Percentiles rank a stretch among this genome's conserved stretches.
Evolutionary conservation across 2,888 invertebrate species (phyloP).

Genomic region (Stratiomys singularior): DNA sequence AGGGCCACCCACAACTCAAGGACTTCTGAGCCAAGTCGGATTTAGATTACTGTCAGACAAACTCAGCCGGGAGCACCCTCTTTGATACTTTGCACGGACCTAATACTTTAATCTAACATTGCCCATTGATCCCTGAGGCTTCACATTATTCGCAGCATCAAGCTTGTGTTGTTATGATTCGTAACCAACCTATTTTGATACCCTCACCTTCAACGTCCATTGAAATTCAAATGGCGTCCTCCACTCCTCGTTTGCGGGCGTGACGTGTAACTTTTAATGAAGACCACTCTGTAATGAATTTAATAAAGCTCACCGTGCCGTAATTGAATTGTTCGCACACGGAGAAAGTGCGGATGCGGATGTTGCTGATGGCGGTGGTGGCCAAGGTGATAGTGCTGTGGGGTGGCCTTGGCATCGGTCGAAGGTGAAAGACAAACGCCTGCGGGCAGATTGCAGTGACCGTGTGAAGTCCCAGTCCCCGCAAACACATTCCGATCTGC

Average conservation of each 20-base stretch:
- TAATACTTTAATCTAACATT: too few species aligned
- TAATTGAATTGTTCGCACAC: slow-evolving; percentile 23
- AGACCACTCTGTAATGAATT: slow-evolving; percentile 18
- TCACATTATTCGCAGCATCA: too few species aligned
- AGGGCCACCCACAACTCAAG: too few species aligned
- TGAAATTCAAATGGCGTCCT: neutral
- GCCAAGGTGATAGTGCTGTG: too few species aligned
- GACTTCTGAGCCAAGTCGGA: too few species aligned
- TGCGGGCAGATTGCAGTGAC: neutral
- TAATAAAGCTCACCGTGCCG: slow-evolving; percentile 29
- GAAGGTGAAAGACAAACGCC: neutral
- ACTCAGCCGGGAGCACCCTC: too few species aligned
- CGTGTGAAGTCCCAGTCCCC: neutral
- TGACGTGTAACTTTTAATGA: slow-evolving; percentile 32
- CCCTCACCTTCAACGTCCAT: neutral
- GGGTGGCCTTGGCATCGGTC: neutral
- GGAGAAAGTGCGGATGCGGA: neutral
- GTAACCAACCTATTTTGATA: neutral
- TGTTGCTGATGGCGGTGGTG: neutral
- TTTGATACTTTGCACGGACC: too few species aligned
- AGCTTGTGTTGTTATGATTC: too few species aligned
- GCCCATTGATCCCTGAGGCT: too few species aligned
- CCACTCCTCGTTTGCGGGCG: neutral
- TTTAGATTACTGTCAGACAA: too few species aligned
- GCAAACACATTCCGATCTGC: neutral